Evolutionary conservation across 2,888 invertebrate species (phyloP).

Genomic region (Lithophane socia): DNA sequence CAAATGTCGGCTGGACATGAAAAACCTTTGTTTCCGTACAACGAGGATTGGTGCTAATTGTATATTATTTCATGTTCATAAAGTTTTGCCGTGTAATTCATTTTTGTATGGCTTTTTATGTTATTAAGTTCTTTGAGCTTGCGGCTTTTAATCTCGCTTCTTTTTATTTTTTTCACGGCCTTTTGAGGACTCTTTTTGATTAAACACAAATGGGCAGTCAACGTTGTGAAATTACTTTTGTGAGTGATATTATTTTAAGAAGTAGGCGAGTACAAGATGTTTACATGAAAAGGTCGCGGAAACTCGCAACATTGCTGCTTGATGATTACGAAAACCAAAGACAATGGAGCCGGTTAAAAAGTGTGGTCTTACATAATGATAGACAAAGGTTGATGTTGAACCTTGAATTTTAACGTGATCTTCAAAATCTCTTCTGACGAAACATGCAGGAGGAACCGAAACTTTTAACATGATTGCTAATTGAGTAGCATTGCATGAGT

Average conservation of each 20-base stretch:
- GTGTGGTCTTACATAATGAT: neutral
- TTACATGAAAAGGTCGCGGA: neutral
- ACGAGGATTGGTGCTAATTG: constrained; percentile 48
- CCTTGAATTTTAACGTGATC: neutral
- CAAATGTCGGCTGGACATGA: constrained; percentile 57
- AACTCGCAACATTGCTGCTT: neutral
- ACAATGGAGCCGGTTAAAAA: too few relatives aligned
- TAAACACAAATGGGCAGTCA: neutral
- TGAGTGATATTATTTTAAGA: neutral
- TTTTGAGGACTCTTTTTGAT: constrained; percentile 17
- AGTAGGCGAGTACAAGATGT: neutral
- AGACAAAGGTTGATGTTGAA: neutral
- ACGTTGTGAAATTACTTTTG: constrained; percentile 21
- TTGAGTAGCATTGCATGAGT: too few relatives aligned
- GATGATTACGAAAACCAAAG: neutral
- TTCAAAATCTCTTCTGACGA: neutral
- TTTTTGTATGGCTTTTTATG: constrained; percentile 38
- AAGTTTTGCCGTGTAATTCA: constrained; percentile 34
- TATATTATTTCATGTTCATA: constrained; percentile 54
- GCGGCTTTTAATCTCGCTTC: constrained; percentile 8
- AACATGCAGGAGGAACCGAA: neutral
- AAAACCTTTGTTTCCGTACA: constrained; percentile 56
- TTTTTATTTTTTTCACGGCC: constrained; percentile 17
- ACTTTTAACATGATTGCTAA: neutral
- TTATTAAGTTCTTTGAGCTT: constrained; percentile 11